Base-by-base conservation (phyloP, 1,140 invertebrate species). In the Drosophila kanapiae region DNA sequence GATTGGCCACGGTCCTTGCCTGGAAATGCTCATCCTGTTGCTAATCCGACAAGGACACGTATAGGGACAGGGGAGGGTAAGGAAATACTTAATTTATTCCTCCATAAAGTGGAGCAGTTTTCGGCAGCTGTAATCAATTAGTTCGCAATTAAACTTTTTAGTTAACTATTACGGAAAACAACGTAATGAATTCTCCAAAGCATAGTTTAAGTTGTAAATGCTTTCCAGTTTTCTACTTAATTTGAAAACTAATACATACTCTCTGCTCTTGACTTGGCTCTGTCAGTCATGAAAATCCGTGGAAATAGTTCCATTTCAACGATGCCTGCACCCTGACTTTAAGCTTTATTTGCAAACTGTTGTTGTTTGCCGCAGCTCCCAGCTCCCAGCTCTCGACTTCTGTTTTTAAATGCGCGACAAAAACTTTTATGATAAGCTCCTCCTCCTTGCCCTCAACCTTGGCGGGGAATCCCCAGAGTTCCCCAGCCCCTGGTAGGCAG, bases 371-470 rank as follows among this genome's bases (percentile, higher is more conserved):
- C 29, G 11, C 29, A 51, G 48, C 6, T 27, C 18, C 6, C 8
- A 8, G 23, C 6, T 27, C 18, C 6, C 8, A 8, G 23, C 31
- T 18, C 31, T 18, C 37, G 16, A 45, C 29, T 81, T 78, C 51
- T 87, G 65, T 61, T 83, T 65, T 70, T 70, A 74, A 54, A 72
- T 74, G 84, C 74, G 67, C 54, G 57, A 70, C 63, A 78, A 75
- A 77, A 78, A 86, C 60, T 80, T 77, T 80, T 75, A 78, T 82
- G 75, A 79, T 82, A 77, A 70, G 62, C 59, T 40, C 58, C n/a
- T 38, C 16, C 65, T 38, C 23, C 65, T 48, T 57, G 48, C 47
- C 68, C 16, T 42, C 45, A 5, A 5, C 35, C 23, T 5, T 37
- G 10, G 11, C 18, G 33, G 29, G 70, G n/a, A 47, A 37, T 53